Evolutionary conservation across 2,888 invertebrate species (phyloP), one percentile per base, ranked within the genome.

Genomic region (Leistus spinibarbis): DNA sequence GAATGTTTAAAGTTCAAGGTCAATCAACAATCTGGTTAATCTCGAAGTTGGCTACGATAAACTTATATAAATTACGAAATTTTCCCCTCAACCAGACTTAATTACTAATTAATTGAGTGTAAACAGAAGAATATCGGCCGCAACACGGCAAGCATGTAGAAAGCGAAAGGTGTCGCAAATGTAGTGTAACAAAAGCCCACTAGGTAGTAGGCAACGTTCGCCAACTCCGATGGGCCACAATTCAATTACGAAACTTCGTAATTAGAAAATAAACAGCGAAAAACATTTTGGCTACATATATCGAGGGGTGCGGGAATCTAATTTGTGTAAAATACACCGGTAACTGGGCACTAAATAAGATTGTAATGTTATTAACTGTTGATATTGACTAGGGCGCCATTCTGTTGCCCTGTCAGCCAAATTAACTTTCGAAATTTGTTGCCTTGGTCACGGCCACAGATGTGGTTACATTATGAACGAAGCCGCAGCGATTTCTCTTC

Each of bases 351-450:
- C 66, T 72, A 72, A 72, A 72, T 72, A 72, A 72, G 72, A 66
- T 66, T 66, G 72, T 72, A 72, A 72, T 66, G 60, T 72, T 72
- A 72, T 72, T 72, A 72, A 72, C 65, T 57, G 72, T 72, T 72
- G 72, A 72, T 69, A 69, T 66, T 16, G 60, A 19, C 60, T 22
- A 10, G 17, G 60, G 1, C 13, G 60, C 19, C 57, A 10, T 60
- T 22, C 17, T 22, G 60, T 20, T 17, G 60, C 19, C 19, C 19
- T 20, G 60, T 60, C 22, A 60, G 60, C 16, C 4, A 60, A 60
- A 60, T 60, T 60, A 60, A 60, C 60, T 60, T 60, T 17, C 10
- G 19, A 60, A 60, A 60, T 60, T 60, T 60, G 22, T 19, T 16
- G 60, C 20, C 60, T 60, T 20, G 60, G 17, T 40, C 40, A 40